Evolutionary conservation across 2,888 invertebrate species (phyloP).

Genomic region (Caenorhabditis wallacei): DNA sequence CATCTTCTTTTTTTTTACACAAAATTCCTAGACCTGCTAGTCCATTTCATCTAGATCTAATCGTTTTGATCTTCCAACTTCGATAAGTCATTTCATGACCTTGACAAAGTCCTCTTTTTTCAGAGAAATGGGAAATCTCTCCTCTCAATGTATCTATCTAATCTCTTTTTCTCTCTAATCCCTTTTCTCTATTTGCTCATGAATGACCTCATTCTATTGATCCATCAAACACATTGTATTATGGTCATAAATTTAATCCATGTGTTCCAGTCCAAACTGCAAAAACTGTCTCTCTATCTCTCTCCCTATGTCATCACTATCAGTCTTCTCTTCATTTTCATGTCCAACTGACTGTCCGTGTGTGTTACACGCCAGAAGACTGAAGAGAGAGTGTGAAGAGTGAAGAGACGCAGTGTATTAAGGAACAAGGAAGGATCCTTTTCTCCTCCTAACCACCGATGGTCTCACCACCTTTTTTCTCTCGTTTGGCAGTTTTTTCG

Average conservation of each 20-base stretch:
- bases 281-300: slow-evolving; percentile 4
- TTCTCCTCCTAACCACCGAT: neutral
- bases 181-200: neutral
- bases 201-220: neutral
- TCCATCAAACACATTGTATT: neutral
- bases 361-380: neutral
- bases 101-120: no score
- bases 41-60: no score
- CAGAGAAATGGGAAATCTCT: no score
- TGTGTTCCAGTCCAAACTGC: slow-evolving; percentile 9
- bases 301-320: neutral
- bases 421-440: slow-evolving; percentile 17
- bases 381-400: neutral
- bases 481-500: neutral
- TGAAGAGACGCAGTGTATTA: slow-evolving; percentile 15
- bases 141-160: no score
- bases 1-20: no score
- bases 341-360: slow-evolving; percentile 1
- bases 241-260: neutral
- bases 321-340: neutral
- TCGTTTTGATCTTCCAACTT: no score
- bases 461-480: slow-evolving; percentile 9
- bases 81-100: no score
- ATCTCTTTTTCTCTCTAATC: no score
- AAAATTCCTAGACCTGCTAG: no score